Evolutionary conservation across 1,140 invertebrate species (phyloP), one percentile per base, ranked within the genome.

Genomic region (Drosophila lacertosa): DNA sequence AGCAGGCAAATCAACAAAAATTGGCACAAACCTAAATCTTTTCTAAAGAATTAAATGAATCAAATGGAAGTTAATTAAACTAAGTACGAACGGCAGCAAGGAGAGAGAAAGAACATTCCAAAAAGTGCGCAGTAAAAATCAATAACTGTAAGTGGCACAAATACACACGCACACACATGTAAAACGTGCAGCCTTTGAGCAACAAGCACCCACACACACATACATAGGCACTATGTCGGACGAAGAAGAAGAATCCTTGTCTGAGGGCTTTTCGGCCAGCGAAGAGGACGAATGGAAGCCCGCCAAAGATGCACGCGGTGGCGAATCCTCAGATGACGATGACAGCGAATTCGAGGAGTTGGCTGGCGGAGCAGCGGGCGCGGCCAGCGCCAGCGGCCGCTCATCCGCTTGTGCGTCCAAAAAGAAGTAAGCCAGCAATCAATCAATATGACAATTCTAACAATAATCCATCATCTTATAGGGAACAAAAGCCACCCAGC

Each of bases 271-370:
- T 54, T 91, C 90, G 3, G 90, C 90, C 40, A 91, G 90, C 45
- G 89, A 88, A 37, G 90, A 86, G 44, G 90, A 91, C 59, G 90
- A 91, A 50, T 91, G 90, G 90, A 90, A 88, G 40, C 90, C 90
- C 3, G 68, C 9, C 13, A 90, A 91, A 54, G 74, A 91, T 62
- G 73, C 55, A 2, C 75, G 76, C 40, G 89, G 86, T 2, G 89
- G 83, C 7, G 86, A 90, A 57, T 89, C 86, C 6, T 89, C 86
- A 0, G 89, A 91, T 22, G 89, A 91, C 42, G 89, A 91, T 70
- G 89, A 91, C 51, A 91, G 89, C 47, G 89, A 91, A 11, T 91
- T 80, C 20, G 90, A 91, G 44, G 88, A 82, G 44, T 15, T 63
- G 10, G 60, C 60, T 20, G 72, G 45, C 4, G 66, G 65, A 1